Evolutionary conservation across 2,113 vertebrate genomes (phyloP), one percentile per base, ranked within the genome.

Genomic region (Elanus axillaris): DNA sequence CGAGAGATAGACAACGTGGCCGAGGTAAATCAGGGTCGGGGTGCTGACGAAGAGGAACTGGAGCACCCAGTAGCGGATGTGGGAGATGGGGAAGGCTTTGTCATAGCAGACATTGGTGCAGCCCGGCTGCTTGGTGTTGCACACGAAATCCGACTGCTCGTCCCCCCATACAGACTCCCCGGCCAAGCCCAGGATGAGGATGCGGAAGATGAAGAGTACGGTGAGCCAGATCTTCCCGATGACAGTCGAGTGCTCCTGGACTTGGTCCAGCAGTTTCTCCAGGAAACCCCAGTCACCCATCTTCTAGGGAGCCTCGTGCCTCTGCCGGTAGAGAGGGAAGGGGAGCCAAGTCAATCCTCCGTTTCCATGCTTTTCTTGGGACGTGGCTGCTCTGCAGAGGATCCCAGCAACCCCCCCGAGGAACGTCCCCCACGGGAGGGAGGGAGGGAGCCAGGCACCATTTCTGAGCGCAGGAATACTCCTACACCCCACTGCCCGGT

Each of bases 261-360:
- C 99, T 92, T 99, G 99, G 98, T 99, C 99, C 96, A 99, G 98
- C 91, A 99, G 97, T 90, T 99, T 98, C 98, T 99, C 99, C 73
- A 99, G 98, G 96, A 99, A 99, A 83, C 98, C 98, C 99, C 99
- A 99, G 98, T 99, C 99, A 42, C 98, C 99, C 98, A 99, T 99
- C 98, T 96, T 96, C 85, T 79, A 88, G 67, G 80, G 76, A 77
- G 3, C 13, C 71, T 69, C 2, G 48, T 38, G 63, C 53, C 60
- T 90, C 88, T 90, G 88, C 14, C 38, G 31, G 66, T 22, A 40
- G 82, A 63, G 71, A 40, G 40, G n/a, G 34, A 23, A 85, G 13
- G 63, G 52, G 22, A 80, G 36, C 31, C 22, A 32, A 23, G 6
- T 95, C 63, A 97, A 4, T 72, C 34, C 45, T 32, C 50, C 3